Evolutionary conservation across 2,113 vertebrate species (phyloP).

Genomic region (Amblyopsis rosae): DNA sequence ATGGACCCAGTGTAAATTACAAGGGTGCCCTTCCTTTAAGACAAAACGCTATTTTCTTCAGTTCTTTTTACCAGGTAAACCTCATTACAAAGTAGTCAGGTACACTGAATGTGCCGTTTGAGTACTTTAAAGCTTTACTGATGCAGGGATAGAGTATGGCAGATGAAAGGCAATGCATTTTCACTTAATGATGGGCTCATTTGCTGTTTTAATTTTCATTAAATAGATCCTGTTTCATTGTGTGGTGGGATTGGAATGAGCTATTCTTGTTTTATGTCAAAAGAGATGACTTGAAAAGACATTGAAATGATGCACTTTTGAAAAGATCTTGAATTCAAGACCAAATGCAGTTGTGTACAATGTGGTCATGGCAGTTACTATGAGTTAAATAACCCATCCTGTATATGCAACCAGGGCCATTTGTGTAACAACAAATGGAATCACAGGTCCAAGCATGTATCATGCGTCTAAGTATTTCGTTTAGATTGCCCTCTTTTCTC

Average conservation of each 20-base stretch:
- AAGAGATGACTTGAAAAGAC: constrained; percentile 24
- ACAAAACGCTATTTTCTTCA: constrained; percentile 8
- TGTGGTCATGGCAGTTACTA: constrained; percentile 25
- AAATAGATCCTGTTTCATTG: constrained; percentile 7
- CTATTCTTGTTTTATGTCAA: constrained; percentile 24
- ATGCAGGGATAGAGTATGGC: constrained; percentile 15
- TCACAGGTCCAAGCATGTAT: constrained; percentile 50
- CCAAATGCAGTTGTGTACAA: constrained; percentile 32
- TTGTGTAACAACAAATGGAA: constrained; percentile 58
- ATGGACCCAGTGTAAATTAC: constrained; percentile 32
- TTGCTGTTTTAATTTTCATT: constrained; percentile 25
- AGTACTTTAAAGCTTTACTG: constrained; percentile 44
- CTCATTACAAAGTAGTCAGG: constrained; percentile 40
- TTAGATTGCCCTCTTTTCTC: constrained; percentile 15
- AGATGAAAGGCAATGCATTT: constrained; percentile 23
- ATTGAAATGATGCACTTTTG: constrained; percentile 45
- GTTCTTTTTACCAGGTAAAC: constrained; percentile 21
- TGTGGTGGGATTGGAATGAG: constrained; percentile 7
- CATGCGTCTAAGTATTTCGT: constrained; percentile 48
- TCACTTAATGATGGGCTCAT: constrained; percentile 27
- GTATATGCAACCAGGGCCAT: constrained; percentile 31
- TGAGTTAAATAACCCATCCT: neutral
- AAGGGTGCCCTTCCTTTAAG: constrained; percentile 21
- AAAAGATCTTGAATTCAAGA: constrained; percentile 20
- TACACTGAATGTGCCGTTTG: constrained; percentile 56